phyloP scores from a whole-genome alignment of 2,113 vertebrate species.

The Drymodes brunneopygia region DNA sequence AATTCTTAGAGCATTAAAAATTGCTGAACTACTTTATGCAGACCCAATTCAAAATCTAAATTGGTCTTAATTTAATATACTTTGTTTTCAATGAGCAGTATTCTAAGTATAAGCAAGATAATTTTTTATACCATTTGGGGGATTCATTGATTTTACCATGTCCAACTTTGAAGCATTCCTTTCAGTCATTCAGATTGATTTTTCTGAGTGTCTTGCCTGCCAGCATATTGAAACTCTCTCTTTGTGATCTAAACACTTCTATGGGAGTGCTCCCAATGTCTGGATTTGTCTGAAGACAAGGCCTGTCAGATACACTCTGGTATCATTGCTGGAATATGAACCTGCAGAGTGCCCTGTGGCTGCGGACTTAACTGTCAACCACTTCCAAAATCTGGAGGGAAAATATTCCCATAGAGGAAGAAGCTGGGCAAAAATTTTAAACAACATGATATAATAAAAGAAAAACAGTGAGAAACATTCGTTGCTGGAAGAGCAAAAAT shows the following conservation, averaged over 20 bases:
- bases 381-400: background rate
- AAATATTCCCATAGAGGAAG: background rate
- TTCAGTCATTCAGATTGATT: constrained; percentile 54
- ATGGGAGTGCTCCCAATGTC: background rate
- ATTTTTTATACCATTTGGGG: constrained; percentile 19
- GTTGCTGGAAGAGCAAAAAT: background rate
- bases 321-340: background rate
- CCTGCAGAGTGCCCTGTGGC: background rate
- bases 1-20: background rate
- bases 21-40: background rate
- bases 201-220: constrained; percentile 19
- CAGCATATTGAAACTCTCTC: background rate
- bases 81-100: constrained; percentile 1
- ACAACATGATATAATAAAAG: background rate
- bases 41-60: background rate
- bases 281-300: background rate
- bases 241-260: background rate
- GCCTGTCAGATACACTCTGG: background rate
- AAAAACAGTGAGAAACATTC: background rate
- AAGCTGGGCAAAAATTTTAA: background rate
- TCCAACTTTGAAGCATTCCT: constrained; percentile 44
- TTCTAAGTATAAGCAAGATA: background rate
- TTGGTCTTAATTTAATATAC: background rate
- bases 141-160: constrained; percentile 36
- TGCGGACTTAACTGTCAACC: background rate